A percentile compares a stretch with the other conserved stretches of the same genome.
Conservation (phyloP, 1,140 invertebrate species). For the Ostrea edulis region DNA sequence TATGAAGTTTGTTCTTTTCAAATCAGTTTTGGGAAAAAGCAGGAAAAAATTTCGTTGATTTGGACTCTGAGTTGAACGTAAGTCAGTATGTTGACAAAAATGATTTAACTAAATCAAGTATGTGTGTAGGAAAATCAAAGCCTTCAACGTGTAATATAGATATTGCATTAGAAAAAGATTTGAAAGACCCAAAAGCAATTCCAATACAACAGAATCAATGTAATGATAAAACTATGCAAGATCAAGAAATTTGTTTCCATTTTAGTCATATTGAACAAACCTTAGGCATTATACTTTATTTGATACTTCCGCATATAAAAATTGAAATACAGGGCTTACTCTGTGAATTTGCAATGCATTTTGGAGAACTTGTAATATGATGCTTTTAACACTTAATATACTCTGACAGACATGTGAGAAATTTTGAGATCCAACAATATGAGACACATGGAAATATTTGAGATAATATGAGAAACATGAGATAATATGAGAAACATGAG, state of each 20-base stretch:
- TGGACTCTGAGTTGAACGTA: neutral
- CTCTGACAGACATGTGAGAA: neutral
- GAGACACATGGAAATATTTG: neutral
- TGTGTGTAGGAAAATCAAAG: neutral
- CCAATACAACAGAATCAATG: neutral
- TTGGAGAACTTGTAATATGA: neutral
- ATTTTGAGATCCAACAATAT: neutral
- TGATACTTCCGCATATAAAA: no score
- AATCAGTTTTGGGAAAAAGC: conserved; percentile 4
- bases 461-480: neutral
- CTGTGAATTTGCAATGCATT: no score
- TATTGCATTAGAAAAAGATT: neutral
- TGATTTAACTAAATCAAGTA: neutral
- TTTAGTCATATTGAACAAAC: no score
- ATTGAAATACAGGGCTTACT: no score
- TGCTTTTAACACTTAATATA: neutral
- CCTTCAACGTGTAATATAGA: neutral
- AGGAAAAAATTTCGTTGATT: neutral
- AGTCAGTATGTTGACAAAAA: neutral
- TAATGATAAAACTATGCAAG: no score
- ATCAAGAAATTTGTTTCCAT: no score
- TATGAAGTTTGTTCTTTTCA: neutral
- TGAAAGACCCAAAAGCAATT: neutral
- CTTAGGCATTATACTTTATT: no score
- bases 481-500: no score